Evolutionary conservation across 2,888 invertebrate species (phyloP).

Genomic region (Macaria liturata): DNA sequence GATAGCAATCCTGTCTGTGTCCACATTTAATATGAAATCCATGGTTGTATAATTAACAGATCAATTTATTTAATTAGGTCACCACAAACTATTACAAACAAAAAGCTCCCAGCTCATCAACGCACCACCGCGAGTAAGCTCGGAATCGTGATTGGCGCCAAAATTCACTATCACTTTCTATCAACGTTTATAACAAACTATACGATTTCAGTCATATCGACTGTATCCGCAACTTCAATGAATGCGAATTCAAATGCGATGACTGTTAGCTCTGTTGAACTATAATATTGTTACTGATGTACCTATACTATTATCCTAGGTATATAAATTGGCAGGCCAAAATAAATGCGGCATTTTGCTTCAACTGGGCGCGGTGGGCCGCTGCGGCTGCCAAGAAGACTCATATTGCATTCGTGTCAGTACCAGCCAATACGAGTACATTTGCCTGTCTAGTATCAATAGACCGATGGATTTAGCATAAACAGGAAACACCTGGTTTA

Average conservation of each 20-base stretch:
- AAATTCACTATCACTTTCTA: slow-evolving; percentile 40
- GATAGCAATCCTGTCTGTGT: slow-evolving; percentile 85
- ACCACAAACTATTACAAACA: slow-evolving; percentile 36
- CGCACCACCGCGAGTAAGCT: slow-evolving; percentile 38
- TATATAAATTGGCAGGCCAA: slow-evolving; percentile 81
- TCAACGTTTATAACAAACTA: slow-evolving; percentile 30
- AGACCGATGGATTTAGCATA: slow-evolving; percentile 5
- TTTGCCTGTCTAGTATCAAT: slow-evolving; percentile 21
- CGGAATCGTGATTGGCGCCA: slow-evolving; percentile 56
- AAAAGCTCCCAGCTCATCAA: slow-evolving; percentile 33
- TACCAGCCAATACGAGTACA: slow-evolving; percentile 25
- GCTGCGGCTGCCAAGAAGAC: slow-evolving; percentile 72
- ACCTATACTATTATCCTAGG: slow-evolving; percentile 49
- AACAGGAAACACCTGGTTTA: slow-evolving; percentile 15
- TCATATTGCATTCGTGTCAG: slow-evolving; percentile 76
- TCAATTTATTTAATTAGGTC: slow-evolving; percentile 38
- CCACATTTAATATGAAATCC: slow-evolving; percentile 88
- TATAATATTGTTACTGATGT: slow-evolving; percentile 43
- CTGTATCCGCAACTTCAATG: slow-evolving; percentile 41
- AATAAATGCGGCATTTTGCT: slow-evolving; percentile 83
- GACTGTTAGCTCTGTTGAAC: slow-evolving; percentile 43
- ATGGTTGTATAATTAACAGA: slow-evolving; percentile 58
- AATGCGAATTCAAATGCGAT: slow-evolving; percentile 48
- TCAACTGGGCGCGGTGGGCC: slow-evolving; percentile 70
- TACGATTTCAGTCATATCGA: slow-evolving; percentile 45